phyloP scores from a whole-genome alignment of 2,113 vertebrate genomes.

The Callipepla californica region DNA sequence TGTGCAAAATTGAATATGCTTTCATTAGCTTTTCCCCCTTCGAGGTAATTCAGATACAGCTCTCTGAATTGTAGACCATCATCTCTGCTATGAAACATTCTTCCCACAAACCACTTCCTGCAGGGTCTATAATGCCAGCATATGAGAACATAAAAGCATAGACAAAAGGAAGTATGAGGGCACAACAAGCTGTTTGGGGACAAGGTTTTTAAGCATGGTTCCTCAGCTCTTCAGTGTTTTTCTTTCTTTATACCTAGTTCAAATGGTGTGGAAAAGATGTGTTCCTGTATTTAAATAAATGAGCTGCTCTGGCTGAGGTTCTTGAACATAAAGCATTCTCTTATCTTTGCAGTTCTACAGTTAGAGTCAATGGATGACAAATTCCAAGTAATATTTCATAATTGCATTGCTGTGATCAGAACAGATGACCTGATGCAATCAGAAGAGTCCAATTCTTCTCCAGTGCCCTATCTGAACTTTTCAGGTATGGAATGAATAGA shows the following conservation, averaged over 20 bases:
- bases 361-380: neutral
- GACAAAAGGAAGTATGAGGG: neutral
- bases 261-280: neutral
- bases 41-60: neutral
- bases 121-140: neutral
- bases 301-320: neutral
- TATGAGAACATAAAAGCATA: neutral
- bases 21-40: neutral
- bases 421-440: neutral
- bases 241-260: neutral
- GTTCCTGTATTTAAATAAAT: neutral
- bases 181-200: neutral
- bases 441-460: neutral
- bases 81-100: neutral
- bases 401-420: neutral
- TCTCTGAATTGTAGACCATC: neutral
- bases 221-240: neutral
- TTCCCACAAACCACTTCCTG: neutral
- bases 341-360: neutral
- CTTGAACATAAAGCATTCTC: neutral
- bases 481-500: neutral
- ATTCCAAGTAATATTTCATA: neutral
- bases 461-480: neutral
- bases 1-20: neutral
- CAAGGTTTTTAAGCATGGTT: neutral